Evolutionary conservation across 1,140 invertebrate genomes (phyloP).

Genomic region (Halictus rubicundus): DNA sequence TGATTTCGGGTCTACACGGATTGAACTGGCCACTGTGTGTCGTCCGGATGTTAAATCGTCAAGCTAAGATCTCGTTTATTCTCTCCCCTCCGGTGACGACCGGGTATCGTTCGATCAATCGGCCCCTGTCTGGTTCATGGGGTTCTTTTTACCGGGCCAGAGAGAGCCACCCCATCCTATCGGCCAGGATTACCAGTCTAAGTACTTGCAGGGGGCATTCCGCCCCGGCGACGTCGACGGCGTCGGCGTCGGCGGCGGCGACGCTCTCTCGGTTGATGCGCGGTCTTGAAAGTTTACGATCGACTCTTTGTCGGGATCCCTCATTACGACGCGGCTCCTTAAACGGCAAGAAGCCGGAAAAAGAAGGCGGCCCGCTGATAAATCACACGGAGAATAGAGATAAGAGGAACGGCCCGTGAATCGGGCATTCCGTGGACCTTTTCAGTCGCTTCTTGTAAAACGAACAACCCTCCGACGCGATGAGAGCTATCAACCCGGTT

Average conservation of each 20-base stretch:
- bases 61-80: neutral
- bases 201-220: constrained; percentile 56
- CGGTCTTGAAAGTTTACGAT: constrained; percentile 56
- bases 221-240: constrained; percentile 3
- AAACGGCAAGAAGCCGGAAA: constrained; percentile 43
- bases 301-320: constrained; percentile 45
- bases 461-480: neutral
- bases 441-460: constrained; percentile 19
- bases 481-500: neutral
- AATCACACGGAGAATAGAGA: constrained; percentile 29
- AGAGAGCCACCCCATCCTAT: constrained; percentile 52
- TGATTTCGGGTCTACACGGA: too few relatives aligned
- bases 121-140: neutral
- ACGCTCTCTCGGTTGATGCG: constrained; percentile 29
- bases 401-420: constrained; percentile 1
- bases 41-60: neutral
- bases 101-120: constrained; percentile 8
- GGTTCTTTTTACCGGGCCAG: constrained; percentile 35
- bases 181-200: constrained; percentile 56
- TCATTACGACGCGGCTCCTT: constrained; percentile 32
- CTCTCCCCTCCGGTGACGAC: too few relatives aligned
- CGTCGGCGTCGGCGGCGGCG: neutral
- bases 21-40: too few relatives aligned
- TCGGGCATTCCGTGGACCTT: constrained; percentile 4
- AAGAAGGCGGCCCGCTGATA: constrained; percentile 30